These are phyloP conservation scores for Agriopis leucophaearia DNA, from an alignment of 2,888 invertebrate genomes.

Conservation along the genomic window DNA sequence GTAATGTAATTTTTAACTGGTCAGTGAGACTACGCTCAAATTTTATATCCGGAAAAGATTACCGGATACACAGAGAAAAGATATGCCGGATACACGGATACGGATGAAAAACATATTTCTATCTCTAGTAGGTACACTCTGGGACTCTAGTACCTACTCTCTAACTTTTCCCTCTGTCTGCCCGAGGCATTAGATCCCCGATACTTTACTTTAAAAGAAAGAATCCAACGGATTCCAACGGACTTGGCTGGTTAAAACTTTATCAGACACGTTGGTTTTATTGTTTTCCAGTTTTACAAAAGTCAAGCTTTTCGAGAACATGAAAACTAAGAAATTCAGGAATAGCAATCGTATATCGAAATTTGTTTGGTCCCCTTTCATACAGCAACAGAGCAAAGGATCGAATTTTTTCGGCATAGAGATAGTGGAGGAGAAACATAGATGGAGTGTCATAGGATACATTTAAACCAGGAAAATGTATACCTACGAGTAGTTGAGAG, in stretches of 20 bases:
- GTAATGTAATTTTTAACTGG: no score
- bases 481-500: no score
- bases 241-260: constrained; percentile 34
- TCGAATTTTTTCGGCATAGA: no score
- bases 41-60: not conserved
- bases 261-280: constrained; percentile 33
- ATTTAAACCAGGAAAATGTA: no score
- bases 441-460: no score
- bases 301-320: constrained; percentile 9
- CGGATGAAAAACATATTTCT: not conserved
- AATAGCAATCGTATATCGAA: not conserved
- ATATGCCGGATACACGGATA: not conserved
- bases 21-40: no score
- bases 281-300: constrained; percentile 28
- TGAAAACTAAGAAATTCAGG: constrained; percentile 4
- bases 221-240: constrained; percentile 30
- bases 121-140: constrained; percentile 13
- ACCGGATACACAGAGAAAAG: not conserved
- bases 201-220: constrained; percentile 36
- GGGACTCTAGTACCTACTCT: constrained; percentile 16
- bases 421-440: no score
- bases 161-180: constrained; percentile 33
- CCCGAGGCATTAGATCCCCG: constrained; percentile 33
- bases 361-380: not conserved
- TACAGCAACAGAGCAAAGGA: no score